Evolutionary conservation across 1,140 invertebrate genomes (phyloP).

Genomic region (Chironomus striatipennis): DNA sequence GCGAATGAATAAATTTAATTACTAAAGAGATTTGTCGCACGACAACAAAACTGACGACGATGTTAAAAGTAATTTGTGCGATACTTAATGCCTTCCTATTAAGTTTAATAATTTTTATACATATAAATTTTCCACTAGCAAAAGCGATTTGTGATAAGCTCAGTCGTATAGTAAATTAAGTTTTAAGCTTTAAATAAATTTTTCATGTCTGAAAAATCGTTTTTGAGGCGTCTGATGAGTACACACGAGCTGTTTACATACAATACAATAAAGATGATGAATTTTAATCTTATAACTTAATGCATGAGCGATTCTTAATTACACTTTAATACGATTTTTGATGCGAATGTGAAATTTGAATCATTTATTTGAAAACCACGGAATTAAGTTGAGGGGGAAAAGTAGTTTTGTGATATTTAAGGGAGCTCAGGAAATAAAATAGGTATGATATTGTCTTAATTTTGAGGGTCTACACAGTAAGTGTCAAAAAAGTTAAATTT

Average conservation of each 20-base stretch:
- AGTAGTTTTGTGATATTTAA: too few species aligned
- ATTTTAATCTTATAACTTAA: constrained; percentile 3
- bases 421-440: too few species aligned
- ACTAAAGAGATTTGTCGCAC: constrained; percentile 7
- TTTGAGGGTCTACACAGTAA: too few species aligned
- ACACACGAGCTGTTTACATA: neutral
- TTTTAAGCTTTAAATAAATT: too few species aligned
- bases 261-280: neutral
- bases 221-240: too few species aligned
- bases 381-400: neutral
- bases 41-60: neutral
- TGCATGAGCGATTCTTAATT: neutral
- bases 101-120: constrained; percentile 2
- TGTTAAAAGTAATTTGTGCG: neutral
- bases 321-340: neutral
- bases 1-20: constrained; percentile 14
- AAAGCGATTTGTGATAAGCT: constrained; percentile 12
- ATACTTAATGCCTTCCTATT: constrained; percentile 13
- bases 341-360: neutral
- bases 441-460: too few species aligned
- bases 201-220: too few species aligned
- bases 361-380: neutral
- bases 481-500: too few species aligned
- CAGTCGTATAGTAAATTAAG: too few species aligned
- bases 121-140: neutral